Evolutionary conservation across 1,140 invertebrate genomes (phyloP), one percentile per base, ranked within the genome.

Genomic region (Brachionus manjavacas): DNA sequence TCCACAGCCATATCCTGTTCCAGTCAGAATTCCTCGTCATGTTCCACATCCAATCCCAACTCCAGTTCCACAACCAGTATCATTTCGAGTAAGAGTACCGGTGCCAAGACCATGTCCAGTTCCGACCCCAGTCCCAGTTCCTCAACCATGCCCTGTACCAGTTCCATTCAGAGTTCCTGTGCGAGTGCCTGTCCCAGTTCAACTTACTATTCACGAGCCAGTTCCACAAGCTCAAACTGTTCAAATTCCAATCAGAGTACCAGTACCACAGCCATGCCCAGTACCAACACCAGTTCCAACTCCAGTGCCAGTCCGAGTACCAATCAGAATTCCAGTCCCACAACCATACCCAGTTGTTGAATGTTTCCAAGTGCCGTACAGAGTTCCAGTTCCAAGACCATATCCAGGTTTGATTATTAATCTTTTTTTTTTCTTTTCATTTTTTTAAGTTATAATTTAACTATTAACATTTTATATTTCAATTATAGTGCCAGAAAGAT

Each of bases 11-110:
- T 31, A 41, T 39, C 31, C 28, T 16, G 68, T 72, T 14, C 28
- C 28, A 72, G 68, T 72, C n/a, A 35, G 16, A 72, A 39, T 72
- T 1, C 68, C 68, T 39, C 68, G 35, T n/a, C 35, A 72, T 16
- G 68, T 72, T 7, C 68, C 68, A 72, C 31, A 39, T 31, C 68
- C 28, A 43, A 41, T 72, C 6, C 68, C 68, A 72, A 72, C 28
- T 39, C 68, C 68, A 72, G 35, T 39, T 12, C 68, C 68, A 72
- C 68, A 72, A 72, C 68, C 68, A 72, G 28, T 39, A 9, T 39
- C 28, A 12, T n/a, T 16, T n/a, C 14, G 35, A 72, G 16, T 39
- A 1, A 72, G 68, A 68, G 64, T 68, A 25, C 25, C 23, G 9
- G 64, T 68, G 9, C 23, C 25, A 68, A 31, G 23, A 31, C 64